A percentile compares a stretch with the other conserved stretches of the same genome.
phyloP scores from a whole-genome alignment of 2,113 vertebrate genomes.

The Scophthalmus maximus region DNA sequence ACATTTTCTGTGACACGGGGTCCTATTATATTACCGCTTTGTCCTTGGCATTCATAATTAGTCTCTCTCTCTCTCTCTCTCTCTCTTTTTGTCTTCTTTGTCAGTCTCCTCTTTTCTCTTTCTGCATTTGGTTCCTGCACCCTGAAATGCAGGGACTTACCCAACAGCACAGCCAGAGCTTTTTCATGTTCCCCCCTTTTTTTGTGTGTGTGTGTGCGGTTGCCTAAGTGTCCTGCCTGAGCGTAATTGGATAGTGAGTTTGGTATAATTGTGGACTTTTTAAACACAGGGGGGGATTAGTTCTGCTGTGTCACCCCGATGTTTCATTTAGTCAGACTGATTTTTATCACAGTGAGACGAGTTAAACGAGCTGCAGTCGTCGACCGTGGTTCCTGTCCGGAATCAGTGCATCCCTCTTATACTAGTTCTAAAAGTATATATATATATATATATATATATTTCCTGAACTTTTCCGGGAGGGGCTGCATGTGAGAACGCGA shows the following conservation, averaged over 20 bases:
- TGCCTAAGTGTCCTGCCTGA: conserved; percentile 10
- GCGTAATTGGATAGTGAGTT: conserved; percentile 61
- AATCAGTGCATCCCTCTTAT: too few species aligned
- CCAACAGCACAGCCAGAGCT: background rate
- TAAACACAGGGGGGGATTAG: conserved; percentile 49
- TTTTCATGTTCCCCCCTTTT: background rate
- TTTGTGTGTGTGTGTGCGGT: background rate
- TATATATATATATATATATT: too few species aligned
- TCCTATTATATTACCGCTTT: conserved; percentile 43
- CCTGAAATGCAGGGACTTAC: background rate
- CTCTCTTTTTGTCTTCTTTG: background rate
- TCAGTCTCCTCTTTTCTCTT: background rate
- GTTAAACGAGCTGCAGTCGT: too few species aligned
- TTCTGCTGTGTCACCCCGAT: conserved; percentile 32
- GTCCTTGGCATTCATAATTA: conserved; percentile 39
- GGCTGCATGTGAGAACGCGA: too few species aligned
- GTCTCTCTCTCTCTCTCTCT: background rate
- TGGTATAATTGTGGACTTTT: conserved; percentile 64
- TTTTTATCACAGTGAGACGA: conserved; percentile 13
- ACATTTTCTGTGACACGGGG: conserved; percentile 26
- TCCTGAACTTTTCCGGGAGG: too few species aligned
- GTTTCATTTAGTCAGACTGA: conserved; percentile 53
- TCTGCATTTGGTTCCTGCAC: conserved; percentile 1
- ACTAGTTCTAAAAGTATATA: too few species aligned
- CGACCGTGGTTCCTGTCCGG: too few species aligned